Percentiles rank a stretch among this genome's conserved stretches.
phyloP scores from a whole-genome alignment of 2,888 invertebrate species.

The Gortyna flavago region DNA sequence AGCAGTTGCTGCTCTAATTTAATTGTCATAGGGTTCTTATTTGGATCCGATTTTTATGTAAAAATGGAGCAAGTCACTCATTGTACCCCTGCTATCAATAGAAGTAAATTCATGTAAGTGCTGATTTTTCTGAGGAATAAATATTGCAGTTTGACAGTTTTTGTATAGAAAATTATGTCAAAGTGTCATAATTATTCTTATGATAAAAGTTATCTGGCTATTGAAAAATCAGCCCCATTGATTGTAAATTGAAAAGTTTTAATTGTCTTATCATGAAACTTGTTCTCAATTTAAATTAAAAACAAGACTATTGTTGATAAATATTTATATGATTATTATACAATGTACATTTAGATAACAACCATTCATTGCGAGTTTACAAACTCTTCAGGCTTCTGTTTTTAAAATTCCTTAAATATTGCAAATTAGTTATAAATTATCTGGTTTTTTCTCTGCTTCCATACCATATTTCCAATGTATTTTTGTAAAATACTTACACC shows the following conservation, averaged over 20 bases:
- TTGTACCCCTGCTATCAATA: neutral
- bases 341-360: neutral
- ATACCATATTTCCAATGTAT: neutral
- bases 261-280: neutral
- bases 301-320: neutral
- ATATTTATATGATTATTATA: neutral
- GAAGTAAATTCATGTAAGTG: neutral
- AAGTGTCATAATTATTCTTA: no score
- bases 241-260: neutral
- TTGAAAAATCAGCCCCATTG: neutral
- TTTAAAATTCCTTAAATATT: neutral
- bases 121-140: no score
- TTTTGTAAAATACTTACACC: neutral
- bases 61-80: neutral
- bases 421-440: neutral
- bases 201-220: no score
- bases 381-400: neutral
- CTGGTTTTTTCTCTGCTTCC: neutral
- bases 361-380: neutral
- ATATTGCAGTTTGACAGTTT: no score
- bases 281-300: neutral
- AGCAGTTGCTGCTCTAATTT: conserved; percentile 3
- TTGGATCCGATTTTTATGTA: neutral
- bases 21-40: neutral
- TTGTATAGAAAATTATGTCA: no score